phyloP scores from a whole-genome alignment of 2,113 vertebrate genomes.

The Sisor rabdophorus region DNA sequence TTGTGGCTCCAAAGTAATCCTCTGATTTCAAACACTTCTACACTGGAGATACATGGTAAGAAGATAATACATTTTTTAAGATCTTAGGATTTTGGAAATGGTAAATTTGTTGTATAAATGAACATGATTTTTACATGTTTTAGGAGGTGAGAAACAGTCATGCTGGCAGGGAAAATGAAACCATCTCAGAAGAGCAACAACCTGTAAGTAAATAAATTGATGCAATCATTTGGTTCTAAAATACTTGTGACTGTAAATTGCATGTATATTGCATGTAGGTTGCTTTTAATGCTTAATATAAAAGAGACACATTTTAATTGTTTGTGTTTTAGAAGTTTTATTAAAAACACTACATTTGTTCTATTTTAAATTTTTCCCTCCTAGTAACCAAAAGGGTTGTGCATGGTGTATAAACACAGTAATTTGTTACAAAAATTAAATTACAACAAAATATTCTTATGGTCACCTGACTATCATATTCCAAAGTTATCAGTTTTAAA shows the following conservation, averaged over 20 bases:
- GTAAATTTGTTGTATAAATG: background rate
- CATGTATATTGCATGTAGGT: too few relatives aligned
- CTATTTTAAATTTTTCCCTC: background rate
- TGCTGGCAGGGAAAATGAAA: background rate
- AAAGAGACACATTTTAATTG: background rate
- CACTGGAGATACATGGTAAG: slow-evolving; percentile 15
- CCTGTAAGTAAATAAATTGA: slow-evolving; percentile 1
- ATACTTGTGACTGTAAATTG: background rate
- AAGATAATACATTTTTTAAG: background rate
- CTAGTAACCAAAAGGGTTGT: background rate
- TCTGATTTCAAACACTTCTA: background rate
- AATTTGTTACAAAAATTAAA: background rate
- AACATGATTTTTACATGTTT: background rate
- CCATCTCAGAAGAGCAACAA: background rate
- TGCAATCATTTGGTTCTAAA: background rate
- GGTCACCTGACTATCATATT: too few relatives aligned
- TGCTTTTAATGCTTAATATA: background rate
- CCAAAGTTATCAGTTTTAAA: too few relatives aligned
- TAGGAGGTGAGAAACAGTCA: background rate
- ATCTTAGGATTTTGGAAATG: background rate
- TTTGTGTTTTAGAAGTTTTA: background rate
- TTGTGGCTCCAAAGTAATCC: background rate
- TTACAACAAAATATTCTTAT: background rate
- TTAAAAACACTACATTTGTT: background rate
- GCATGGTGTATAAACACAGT: background rate